phyloP scores from a whole-genome alignment of 2,113 vertebrate species.

The cat (Felis catus) region DNA sequence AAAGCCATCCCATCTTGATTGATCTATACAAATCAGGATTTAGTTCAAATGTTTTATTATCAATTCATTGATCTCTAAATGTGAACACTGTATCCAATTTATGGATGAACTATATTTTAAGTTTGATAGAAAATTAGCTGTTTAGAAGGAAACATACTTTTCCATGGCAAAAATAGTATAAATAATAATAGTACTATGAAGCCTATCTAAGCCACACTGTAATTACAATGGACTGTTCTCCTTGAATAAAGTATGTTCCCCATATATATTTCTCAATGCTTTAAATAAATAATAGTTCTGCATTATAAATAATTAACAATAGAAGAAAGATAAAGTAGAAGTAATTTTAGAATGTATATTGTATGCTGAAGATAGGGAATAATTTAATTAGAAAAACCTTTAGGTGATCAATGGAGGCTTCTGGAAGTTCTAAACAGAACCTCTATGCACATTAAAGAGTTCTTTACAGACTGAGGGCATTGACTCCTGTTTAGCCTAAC shows the following conservation, averaged over 20 bases:
- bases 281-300: not conserved
- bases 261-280: not conserved
- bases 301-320: not conserved
- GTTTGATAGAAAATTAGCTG: not conserved
- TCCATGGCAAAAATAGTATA: not conserved
- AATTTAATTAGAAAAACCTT: not conserved
- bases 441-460: not conserved
- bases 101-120: not conserved
- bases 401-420: not conserved
- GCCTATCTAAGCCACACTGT: not conserved
- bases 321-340: not conserved
- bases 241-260: not conserved
- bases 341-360: not conserved
- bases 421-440: not conserved
- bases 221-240: not conserved
- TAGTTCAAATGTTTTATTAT: not conserved
- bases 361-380: not conserved
- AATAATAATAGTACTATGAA: not conserved
- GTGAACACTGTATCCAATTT: not conserved
- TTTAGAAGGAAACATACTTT: slow-evolving; percentile 3
- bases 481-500: not conserved
- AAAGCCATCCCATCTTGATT: not conserved
- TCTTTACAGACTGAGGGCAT: not conserved
- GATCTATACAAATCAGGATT: not conserved
- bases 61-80: not conserved